These are phyloP conservation scores for Hemibagrus guttatus DNA, from an alignment of 2,797 vertebrate genomes.

Conservation along the genomic window DNA sequence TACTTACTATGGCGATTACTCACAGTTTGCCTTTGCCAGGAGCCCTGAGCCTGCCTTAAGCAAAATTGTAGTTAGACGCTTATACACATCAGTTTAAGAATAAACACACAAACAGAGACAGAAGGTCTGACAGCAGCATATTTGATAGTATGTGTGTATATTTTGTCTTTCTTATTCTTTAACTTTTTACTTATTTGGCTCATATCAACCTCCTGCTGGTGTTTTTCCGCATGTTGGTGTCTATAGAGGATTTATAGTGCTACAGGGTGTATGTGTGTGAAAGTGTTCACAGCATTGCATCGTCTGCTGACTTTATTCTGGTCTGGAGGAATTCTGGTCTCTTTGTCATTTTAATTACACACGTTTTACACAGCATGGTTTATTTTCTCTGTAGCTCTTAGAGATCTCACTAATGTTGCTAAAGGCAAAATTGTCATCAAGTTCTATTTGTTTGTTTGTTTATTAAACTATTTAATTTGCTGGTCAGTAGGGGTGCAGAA, in stretches of 20 bases:
- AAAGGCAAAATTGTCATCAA: background rate
- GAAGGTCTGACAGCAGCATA: background rate
- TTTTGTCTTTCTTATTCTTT: background rate
- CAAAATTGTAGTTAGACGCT: background rate
- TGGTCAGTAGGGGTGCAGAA: background rate
- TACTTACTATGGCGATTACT: conserved; percentile 2
- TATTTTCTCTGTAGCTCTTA: background rate
- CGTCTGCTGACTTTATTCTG: background rate
- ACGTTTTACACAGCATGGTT: conserved; percentile 6
- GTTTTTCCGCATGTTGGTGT: background rate
- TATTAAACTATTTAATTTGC: background rate
- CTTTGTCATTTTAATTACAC: conserved; percentile 25
- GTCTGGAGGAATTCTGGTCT: background rate
- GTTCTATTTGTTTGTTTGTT: background rate
- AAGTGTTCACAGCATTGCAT: background rate
- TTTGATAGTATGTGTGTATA: background rate
- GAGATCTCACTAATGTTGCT: background rate
- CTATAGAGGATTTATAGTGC: background rate
- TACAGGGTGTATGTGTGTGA: background rate
- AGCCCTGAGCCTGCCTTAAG: background rate
- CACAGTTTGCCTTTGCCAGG: background rate
- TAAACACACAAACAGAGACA: background rate
- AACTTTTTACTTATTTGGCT: background rate
- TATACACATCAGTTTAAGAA: background rate
- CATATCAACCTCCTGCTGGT: background rate